Percentiles rank a stretch among this genome's conserved stretches.
Evolutionary conservation across 2,888 invertebrate genomes (phyloP).

Genomic region (Argyresthia goedartella): DNA sequence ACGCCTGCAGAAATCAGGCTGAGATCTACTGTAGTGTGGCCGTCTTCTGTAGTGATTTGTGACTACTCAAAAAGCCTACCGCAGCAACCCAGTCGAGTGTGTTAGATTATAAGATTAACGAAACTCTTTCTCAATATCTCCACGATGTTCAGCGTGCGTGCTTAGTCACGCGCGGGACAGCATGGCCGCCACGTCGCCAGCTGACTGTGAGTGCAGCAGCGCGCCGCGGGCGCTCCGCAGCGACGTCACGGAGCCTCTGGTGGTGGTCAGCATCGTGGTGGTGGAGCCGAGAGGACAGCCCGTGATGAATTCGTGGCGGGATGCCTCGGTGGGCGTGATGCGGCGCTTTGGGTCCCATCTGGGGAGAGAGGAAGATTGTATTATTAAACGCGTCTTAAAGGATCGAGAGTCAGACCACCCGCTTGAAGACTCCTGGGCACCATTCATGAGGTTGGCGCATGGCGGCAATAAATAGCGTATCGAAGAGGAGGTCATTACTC

Average conservation of each 20-base stretch:
- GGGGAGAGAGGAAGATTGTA: slow-evolving; percentile 18
- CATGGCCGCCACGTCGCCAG: slow-evolving; percentile 76
- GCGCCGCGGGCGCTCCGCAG: slow-evolving; percentile 41
- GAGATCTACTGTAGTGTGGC: no score
- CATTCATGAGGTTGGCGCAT: no score
- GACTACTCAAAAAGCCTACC: no score
- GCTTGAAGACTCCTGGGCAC: no score
- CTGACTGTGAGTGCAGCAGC: slow-evolving; percentile 74
- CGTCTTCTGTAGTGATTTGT: no score
- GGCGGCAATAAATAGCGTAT: no score
- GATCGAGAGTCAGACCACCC: no score
- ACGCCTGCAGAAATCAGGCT: no score
- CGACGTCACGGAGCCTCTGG: slow-evolving; percentile 38
- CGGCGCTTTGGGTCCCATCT: slow-evolving; percentile 95
- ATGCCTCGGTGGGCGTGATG: slow-evolving; percentile 92
- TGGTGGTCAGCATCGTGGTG: slow-evolving; percentile 58
- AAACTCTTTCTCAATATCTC: no score
- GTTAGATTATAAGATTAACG: no score
- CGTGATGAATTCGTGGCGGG: slow-evolving; percentile 86
- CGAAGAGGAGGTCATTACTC: no score
- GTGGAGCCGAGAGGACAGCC: slow-evolving; percentile 54
- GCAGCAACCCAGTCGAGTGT: no score
- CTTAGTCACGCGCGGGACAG: slow-evolving; percentile 73
- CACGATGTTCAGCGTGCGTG: neutral
- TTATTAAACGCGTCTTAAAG: neutral